phyloP scores from a whole-genome alignment of 2,888 invertebrate genomes.

The Temnothorax ravouxi region DNA sequence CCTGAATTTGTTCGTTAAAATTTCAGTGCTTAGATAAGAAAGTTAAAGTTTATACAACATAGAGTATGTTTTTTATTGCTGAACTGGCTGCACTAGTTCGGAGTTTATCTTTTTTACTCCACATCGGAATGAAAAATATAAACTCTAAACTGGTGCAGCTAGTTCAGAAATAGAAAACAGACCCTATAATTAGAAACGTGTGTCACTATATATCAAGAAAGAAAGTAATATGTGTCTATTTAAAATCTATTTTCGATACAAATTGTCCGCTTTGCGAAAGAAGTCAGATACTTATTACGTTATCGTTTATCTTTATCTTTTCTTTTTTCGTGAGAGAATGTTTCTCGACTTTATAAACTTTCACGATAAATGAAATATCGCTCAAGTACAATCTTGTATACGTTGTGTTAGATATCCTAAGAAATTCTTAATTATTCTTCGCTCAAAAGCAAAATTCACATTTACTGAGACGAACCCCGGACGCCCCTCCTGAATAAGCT shows the following conservation, averaged over 20 bases:
- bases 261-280: not conserved
- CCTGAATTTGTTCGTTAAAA: slow-evolving; percentile 11
- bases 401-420: not conserved
- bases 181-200: not conserved
- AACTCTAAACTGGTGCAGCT: no score
- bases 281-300: not conserved
- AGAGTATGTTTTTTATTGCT: no score
- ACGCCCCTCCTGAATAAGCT: no score
- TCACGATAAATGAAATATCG: slow-evolving; percentile 3
- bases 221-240: not conserved
- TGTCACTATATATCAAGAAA: not conserved
- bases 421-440: not conserved
- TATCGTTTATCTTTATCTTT: not conserved
- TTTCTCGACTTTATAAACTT: not conserved
- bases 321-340: not conserved
- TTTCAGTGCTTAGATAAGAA: not conserved
- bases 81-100: no score
- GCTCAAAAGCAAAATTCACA: not conserved
- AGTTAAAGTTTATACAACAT: not conserved
- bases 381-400: not conserved
- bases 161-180: no score
- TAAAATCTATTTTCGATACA: not conserved
- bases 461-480: not conserved
- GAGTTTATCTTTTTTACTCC: no score
- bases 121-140: no score